Base-by-base conservation (phyloP, 1,140 invertebrate species). In the Neuroterus valhalla region DNA sequence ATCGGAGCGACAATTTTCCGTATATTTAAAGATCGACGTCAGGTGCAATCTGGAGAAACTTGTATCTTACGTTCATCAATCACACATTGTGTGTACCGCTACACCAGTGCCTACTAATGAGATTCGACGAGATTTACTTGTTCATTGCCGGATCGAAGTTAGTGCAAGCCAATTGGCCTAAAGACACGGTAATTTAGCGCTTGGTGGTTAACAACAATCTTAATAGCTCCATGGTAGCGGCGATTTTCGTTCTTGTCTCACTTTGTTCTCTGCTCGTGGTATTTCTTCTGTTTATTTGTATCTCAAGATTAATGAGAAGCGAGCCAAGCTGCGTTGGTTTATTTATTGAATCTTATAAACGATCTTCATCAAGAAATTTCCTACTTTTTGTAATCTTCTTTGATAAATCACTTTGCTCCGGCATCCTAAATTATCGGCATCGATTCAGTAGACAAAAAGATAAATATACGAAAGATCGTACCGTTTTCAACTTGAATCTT, bases 21-120 rank as follows among this genome's bases (percentile, higher is more conserved):
- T 50, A 19, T 62, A 62, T 62, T 31, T 62, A 62, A 31, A 62
- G 23, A 62, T 31, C 23, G 21, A 26, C 52, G 31, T 62, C 48
- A n/a, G 14, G 75, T 81, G 74, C 74, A 81, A 81, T 78, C 68
- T 77, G 68, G 73, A 78, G 77, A 81, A 81, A 78, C 79, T 81
- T 68, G 73, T 74, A 73, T 75, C 77, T 76, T 71, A 66, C 75
- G 75, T 78, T 81, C 76, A 81, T 81, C 76, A 72, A 78, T 78
- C 77, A 78, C 75, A 78, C 72, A 66, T 81, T 55, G 72, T 75
- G 45, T 69, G 71, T 80, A 80, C 76, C 79, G 75, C 72, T 77
- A 81, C 3, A 31, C 26, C 31, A 17, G 68, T 68, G 42, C 45
- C 71, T 77, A 76, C 23, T 80, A 80, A 80, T 72, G 72, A 81